A percentile compares a stretch with the other conserved stretches of the same genome.
phyloP scores from a whole-genome alignment of 2,113 vertebrate genomes.

The Girardinichthys multiradiatus region DNA sequence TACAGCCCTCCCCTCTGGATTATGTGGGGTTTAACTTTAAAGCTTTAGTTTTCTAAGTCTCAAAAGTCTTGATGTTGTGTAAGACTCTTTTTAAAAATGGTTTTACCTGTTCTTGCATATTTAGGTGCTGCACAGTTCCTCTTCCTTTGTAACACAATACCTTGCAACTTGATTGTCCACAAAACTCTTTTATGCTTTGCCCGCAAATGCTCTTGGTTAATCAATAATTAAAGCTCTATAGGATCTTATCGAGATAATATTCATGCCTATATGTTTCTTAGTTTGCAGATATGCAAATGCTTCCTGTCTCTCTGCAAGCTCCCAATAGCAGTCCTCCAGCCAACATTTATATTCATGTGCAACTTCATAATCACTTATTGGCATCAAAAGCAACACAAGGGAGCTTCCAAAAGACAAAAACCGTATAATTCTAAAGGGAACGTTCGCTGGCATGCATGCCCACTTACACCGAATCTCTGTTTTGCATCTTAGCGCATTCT shows the following conservation, averaged over 20 bases:
- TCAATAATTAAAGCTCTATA: slow-evolving; percentile 73
- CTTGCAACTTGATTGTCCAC: slow-evolving; percentile 40
- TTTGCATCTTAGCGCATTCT: slow-evolving; percentile 5
- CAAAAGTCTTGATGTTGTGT: background rate
- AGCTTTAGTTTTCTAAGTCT: slow-evolving; percentile 3
- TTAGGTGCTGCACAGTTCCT: background rate
- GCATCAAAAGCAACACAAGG: slow-evolving; percentile 8
- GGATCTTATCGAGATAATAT: slow-evolving; percentile 62
- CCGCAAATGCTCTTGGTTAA: slow-evolving; percentile 39
- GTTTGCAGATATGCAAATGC: slow-evolving; percentile 36
- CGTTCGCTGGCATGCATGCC: background rate
- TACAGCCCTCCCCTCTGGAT: slow-evolving; percentile 11
- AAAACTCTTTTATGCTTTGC: slow-evolving; percentile 36
- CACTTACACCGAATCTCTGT: background rate
- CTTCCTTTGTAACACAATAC: background rate
- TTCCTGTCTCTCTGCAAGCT: slow-evolving; percentile 24
- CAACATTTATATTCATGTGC: slow-evolving; percentile 9
- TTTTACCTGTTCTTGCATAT: slow-evolving; percentile 11
- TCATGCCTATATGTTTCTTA: slow-evolving; percentile 53
- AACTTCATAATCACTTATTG: slow-evolving; percentile 27
- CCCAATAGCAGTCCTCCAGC: background rate
- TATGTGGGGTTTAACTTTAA: slow-evolving; percentile 5
- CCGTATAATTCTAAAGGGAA: slow-evolving; percentile 2
- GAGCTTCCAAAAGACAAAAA: slow-evolving; percentile 17
- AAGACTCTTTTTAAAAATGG: background rate